Conservation (phyloP, 2,797 vertebrate species). For the Pantherophis alleghaniensis region DNA sequence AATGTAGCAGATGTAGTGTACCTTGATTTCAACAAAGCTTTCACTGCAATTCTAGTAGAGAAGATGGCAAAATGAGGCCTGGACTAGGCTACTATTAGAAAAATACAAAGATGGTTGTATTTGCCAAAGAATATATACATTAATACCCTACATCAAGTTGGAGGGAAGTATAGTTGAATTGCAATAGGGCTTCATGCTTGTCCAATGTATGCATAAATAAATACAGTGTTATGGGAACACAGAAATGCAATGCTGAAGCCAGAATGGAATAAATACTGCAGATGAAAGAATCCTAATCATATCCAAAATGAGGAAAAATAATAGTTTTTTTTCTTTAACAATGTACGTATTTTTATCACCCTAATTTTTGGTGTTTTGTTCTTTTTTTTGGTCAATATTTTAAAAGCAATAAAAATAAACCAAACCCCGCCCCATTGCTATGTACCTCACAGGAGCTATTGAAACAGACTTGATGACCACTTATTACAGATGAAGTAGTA, state of each 20-base stretch:
- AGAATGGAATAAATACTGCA: neutral
- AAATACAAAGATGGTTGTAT: neutral
- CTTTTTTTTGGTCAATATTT: neutral
- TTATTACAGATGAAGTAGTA: neutral
- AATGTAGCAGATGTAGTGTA: neutral
- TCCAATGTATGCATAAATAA: neutral
- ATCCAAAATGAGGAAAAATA: neutral
- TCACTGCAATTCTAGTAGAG: neutral
- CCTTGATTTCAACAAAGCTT: neutral
- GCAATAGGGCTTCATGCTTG: neutral
- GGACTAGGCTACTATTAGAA: neutral
- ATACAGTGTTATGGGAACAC: neutral
- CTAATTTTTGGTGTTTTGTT: neutral
- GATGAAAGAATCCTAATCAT: neutral
- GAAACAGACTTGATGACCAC: neutral
- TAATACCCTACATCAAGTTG: neutral
- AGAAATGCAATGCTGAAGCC: neutral
- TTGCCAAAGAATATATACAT: neutral
- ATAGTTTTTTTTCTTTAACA: neutral
- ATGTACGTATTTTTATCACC: neutral
- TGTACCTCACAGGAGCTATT: neutral
- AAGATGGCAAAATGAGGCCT: neutral
- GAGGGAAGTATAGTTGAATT: neutral
- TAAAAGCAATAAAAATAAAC: neutral
- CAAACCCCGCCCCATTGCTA: neutral